These are phyloP conservation scores for Poeciliopsis prolifica DNA, from an alignment of 2,113 vertebrate genomes.

Conservation along the genomic window DNA sequence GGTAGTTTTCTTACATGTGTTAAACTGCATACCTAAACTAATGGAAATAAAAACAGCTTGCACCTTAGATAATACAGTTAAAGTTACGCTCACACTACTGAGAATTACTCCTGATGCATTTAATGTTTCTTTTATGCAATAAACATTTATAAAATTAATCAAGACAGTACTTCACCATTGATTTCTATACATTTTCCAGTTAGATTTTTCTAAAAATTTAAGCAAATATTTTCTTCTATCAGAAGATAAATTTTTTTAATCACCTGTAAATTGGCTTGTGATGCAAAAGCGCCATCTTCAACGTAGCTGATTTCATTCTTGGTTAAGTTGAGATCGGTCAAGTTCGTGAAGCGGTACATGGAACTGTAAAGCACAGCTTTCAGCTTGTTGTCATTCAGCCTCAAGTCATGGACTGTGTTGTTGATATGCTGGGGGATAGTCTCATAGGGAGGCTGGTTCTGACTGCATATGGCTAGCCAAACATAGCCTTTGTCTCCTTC, in stretches of 20 bases:
- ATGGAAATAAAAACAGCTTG: not conserved
- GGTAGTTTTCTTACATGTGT: not conserved
- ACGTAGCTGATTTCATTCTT: conserved; percentile 98
- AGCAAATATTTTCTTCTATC: not conserved
- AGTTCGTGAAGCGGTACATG: conserved; percentile 95
- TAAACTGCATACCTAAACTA: not conserved
- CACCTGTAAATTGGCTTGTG: conserved; percentile 94
- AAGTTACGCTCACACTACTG: not conserved
- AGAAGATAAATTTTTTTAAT: conserved; percentile 4
- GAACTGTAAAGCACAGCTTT: conserved; percentile 94
- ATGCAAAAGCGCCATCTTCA: conserved; percentile 95
- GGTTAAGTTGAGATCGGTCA: conserved; percentile 97
- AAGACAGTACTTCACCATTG: not conserved
- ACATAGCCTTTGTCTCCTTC: conserved; percentile 98
- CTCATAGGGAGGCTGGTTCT: conserved; percentile 98
- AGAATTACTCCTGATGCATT: not conserved
- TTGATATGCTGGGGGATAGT: conserved; percentile 99
- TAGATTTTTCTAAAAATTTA: not conserved
- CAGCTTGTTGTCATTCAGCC: conserved; percentile 97
- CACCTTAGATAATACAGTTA: not conserved
- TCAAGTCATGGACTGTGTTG: conserved; percentile 96
- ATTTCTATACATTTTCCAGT: not conserved
- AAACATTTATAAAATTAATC: not conserved
- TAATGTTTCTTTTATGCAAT: not conserved
- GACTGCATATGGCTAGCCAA: conserved; percentile 99